phyloP scores from a whole-genome alignment of 2,797 vertebrate species.

The Labroides dimidiatus region DNA sequence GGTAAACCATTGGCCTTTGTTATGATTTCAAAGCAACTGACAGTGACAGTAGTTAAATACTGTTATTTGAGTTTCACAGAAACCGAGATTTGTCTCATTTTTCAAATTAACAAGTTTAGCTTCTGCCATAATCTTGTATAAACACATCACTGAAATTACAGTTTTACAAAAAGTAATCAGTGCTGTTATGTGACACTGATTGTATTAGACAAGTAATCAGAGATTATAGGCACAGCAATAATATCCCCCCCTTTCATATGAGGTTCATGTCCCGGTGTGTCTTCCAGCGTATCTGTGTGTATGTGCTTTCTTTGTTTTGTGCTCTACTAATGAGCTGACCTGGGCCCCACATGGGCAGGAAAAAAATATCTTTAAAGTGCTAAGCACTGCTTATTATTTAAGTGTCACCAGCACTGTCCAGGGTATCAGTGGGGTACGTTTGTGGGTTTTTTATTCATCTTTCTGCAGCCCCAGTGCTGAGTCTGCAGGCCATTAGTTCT shows the following conservation, averaged over 20 bases:
- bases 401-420: conserved; percentile 71
- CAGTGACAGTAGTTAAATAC: conserved; percentile 36
- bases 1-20: conserved; percentile 50
- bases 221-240: conserved; percentile 53
- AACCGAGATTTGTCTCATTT: conserved; percentile 35
- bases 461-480: conserved; percentile 70
- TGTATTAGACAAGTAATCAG: conserved; percentile 68
- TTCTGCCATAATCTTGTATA: conserved; percentile 15
- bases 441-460: conserved; percentile 64
- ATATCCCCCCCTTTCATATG: conserved; percentile 46
- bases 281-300: background rate
- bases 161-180: conserved; percentile 29
- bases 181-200: conserved; percentile 58
- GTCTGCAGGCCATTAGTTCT: conserved; percentile 70
- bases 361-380: conserved; percentile 68
- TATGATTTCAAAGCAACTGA: conserved; percentile 47
- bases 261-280: conserved; percentile 31
- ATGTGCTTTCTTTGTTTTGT: conserved; percentile 51
- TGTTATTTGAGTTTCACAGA: conserved; percentile 22
- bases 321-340: conserved; percentile 68
- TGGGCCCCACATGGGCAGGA: conserved; percentile 57
- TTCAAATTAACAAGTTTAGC: conserved; percentile 49
- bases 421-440: conserved; percentile 76
- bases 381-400: conserved; percentile 85
- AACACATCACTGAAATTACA: conserved; percentile 35